A percentile compares a stretch with the other conserved stretches of the same genome.
These are phyloP conservation scores for Drosophila fulvimacula DNA, from an alignment of 2,888 invertebrate species.

Conservation along the genomic window DNA sequence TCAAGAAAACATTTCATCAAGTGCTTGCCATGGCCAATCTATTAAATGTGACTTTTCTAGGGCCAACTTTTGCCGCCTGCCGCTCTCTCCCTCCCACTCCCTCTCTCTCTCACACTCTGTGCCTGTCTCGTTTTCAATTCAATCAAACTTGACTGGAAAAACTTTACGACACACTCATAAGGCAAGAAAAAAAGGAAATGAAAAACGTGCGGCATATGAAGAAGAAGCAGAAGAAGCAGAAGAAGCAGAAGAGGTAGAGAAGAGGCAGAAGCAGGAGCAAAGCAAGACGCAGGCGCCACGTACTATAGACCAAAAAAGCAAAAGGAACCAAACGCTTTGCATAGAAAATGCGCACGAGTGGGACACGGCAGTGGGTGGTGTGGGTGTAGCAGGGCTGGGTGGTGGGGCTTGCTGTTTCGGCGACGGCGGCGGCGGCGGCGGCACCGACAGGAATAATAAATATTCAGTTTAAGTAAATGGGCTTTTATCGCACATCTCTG, in stretches of 20 bases:
- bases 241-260: background rate
- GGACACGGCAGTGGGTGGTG: background rate
- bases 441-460: slow-evolving; percentile 80
- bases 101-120: background rate
- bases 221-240: background rate
- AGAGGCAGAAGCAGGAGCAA: slow-evolving; percentile 8
- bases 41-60: slow-evolving; percentile 24
- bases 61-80: slow-evolving; percentile 20
- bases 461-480: slow-evolving; percentile 81
- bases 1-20: slow-evolving; percentile 13
- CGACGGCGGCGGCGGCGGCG: slow-evolving; percentile 56
- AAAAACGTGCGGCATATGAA: slow-evolving; percentile 65
- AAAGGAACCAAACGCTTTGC: slow-evolving; percentile 66
- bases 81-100: no score
- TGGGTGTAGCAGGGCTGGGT: background rate
- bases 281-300: slow-evolving; percentile 46
- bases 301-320: slow-evolving; percentile 32
- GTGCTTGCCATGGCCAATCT: slow-evolving; percentile 22
- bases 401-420: slow-evolving; percentile 20
- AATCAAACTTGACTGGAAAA: slow-evolving; percentile 64
- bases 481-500: slow-evolving; percentile 80
- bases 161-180: slow-evolving; percentile 70
- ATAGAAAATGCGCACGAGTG: slow-evolving; percentile 63
- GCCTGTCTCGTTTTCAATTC: slow-evolving; percentile 52
- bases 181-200: slow-evolving; percentile 50